These are phyloP conservation scores for Apantesis nais DNA, from an alignment of 2,888 invertebrate species.

Conservation along the genomic window DNA sequence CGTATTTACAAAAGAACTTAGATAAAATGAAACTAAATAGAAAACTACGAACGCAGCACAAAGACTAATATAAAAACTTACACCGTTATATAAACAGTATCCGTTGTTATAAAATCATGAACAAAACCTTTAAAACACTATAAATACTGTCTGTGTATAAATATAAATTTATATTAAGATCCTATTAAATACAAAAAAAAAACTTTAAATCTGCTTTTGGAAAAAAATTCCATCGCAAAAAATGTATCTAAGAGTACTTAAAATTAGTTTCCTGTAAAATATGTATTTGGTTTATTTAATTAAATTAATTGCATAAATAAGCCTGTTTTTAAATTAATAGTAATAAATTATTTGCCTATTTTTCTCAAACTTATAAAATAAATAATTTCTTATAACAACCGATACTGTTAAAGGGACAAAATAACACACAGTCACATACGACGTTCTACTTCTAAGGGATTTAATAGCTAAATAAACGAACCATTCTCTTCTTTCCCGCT, in stretches of 20 bases:
- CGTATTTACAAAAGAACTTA: slow-evolving; percentile 78
- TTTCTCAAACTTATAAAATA: neutral
- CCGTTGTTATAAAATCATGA: slow-evolving; percentile 47
- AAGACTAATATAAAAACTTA: slow-evolving; percentile 70
- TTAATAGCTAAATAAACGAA: slow-evolving; percentile 67
- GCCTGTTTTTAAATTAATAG: neutral
- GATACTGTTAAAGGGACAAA: slow-evolving; percentile 63
- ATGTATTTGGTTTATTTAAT: no score
- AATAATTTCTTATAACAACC: slow-evolving; percentile 56
- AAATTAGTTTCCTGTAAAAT: no score
- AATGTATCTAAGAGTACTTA: no score
- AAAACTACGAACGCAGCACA: slow-evolving; percentile 74
- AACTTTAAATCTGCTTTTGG: no score
- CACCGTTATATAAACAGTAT: slow-evolving; percentile 61
- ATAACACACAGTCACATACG: slow-evolving; percentile 78
- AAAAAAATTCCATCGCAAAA: no score
- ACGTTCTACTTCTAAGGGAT: slow-evolving; percentile 57
- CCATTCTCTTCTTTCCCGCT: slow-evolving; percentile 82
- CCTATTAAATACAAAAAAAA: neutral
- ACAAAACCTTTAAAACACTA: neutral
- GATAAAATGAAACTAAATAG: slow-evolving; percentile 58
- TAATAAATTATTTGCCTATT: neutral
- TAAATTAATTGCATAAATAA: neutral
- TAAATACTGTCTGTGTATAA: neutral
- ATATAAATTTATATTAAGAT: neutral